Conservation (phyloP, 35 echinoderm and acorn worm genomes). For the Diadema setosum region DNA sequence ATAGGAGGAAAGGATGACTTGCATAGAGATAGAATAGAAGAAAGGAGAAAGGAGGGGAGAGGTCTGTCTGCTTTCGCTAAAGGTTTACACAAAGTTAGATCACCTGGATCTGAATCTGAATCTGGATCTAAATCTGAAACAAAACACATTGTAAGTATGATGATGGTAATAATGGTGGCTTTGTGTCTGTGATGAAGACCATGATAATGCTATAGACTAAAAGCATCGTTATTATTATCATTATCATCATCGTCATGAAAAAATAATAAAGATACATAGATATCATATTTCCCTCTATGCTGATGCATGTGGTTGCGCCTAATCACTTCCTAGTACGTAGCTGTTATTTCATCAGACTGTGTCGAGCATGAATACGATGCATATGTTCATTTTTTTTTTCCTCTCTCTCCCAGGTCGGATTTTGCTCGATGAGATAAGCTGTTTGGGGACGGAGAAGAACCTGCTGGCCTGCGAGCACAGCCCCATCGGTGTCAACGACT, state of each 20-base stretch:
- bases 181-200: too few species aligned
- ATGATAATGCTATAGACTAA: too few species aligned
- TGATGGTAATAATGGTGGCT: too few species aligned
- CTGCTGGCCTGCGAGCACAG: conserved; percentile 29
- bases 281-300: background rate
- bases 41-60: too few species aligned
- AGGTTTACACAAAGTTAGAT: too few species aligned
- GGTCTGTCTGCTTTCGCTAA: too few species aligned
- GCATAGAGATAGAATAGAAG: too few species aligned
- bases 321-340: background rate
- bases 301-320: background rate
- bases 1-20: too few species aligned
- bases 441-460: conserved; percentile 33
- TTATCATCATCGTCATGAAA: background rate
- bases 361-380: background rate
- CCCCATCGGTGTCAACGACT: conserved; percentile 34
- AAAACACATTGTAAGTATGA: too few species aligned
- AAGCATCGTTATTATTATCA: too few species aligned
- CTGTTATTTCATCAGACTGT: background rate
- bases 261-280: background rate
- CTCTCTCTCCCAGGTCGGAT: conserved; percentile 22
- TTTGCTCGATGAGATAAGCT: conserved; percentile 18
- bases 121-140: too few species aligned
- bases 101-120: too few species aligned
- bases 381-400: background rate